Evolutionary conservation across 2,888 invertebrate genomes (phyloP).

Genomic region (Drosophila neotestacea): DNA sequence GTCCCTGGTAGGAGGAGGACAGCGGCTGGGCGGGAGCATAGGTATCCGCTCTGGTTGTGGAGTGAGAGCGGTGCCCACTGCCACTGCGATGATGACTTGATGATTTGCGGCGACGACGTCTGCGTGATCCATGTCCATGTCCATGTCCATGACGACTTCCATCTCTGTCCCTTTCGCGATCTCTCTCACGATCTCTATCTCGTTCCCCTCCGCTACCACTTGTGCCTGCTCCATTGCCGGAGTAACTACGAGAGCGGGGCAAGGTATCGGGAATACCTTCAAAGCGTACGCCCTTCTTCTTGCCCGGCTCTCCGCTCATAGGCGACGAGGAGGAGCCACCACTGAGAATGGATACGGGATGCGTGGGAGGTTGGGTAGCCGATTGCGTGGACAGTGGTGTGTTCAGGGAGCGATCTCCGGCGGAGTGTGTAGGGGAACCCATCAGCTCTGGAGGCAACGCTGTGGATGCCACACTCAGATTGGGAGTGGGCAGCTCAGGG

Average conservation of each 20-base stretch:
- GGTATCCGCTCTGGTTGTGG: constrained; percentile 82
- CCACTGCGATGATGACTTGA: constrained; percentile 81
- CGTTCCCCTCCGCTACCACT: constrained; percentile 48
- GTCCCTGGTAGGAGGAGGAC: constrained; percentile 83
- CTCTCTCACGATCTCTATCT: constrained; percentile 35
- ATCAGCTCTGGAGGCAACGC: constrained; percentile 83
- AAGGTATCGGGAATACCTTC: constrained; percentile 85
- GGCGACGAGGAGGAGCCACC: constrained; percentile 82
- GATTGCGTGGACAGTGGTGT: constrained; percentile 81
- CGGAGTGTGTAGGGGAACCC: constrained; percentile 82
- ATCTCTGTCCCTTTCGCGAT: constrained; percentile 75
- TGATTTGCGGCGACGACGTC: constrained; percentile 82
- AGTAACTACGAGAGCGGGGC: constrained; percentile 87
- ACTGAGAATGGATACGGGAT: constrained; percentile 81
- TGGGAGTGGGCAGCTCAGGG: constrained; percentile 85
- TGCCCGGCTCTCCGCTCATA: constrained; percentile 79
- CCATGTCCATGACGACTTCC: constrained; percentile 48
- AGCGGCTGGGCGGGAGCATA: constrained; percentile 83
- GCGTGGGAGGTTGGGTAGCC: constrained; percentile 69
- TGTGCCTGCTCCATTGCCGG: constrained; percentile 85
- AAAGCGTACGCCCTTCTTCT: constrained; percentile 85
- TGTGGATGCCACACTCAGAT: constrained; percentile 87
- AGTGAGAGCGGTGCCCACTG: constrained; percentile 79
- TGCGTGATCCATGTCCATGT: constrained; percentile 77
- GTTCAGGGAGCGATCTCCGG: constrained; percentile 80